Conservation (phyloP, 53 echinoderm and acorn worm species). For the Actinopyga echinites region DNA sequence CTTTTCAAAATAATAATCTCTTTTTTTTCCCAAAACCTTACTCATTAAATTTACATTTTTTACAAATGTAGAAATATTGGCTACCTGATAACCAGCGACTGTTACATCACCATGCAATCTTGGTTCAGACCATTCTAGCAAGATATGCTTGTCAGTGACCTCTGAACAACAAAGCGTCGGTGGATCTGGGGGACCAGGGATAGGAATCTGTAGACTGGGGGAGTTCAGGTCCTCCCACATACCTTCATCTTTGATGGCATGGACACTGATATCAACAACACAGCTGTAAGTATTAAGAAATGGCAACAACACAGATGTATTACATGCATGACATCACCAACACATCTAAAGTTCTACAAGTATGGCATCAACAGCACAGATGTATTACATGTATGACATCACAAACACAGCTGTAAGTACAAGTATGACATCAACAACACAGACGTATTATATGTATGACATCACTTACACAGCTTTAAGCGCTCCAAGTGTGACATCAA, state of each 20-base stretch:
- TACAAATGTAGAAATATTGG: not conserved
- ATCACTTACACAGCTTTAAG: too few relatives aligned
- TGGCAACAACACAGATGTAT: not conserved
- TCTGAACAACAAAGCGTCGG: constrained; percentile 70
- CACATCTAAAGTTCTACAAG: not conserved
- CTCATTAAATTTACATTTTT: not conserved
- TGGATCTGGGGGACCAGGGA: constrained; percentile 84
- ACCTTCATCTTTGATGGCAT: constrained; percentile 70
- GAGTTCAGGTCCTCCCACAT: constrained; percentile 73
- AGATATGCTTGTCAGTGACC: constrained; percentile 65
- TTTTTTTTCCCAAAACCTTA: not conserved
- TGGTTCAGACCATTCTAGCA: constrained; percentile 86
- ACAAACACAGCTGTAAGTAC: too few relatives aligned
- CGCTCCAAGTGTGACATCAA: too few relatives aligned
- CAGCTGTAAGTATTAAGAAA: constrained; percentile 55
- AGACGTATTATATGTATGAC: too few relatives aligned
- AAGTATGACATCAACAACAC: too few relatives aligned
- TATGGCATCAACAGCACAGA: too few relatives aligned
- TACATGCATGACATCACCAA: not conserved
- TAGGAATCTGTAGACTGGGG: constrained; percentile 65
- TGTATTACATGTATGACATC: not conserved
- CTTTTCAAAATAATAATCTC: not conserved
- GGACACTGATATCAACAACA: constrained; percentile 70
- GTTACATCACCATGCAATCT: constrained; percentile 73
- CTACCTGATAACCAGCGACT: constrained; percentile 78